phyloP scores from a whole-genome alignment of 23 tunicate genomes.

The Ciona savignyi region DNA sequence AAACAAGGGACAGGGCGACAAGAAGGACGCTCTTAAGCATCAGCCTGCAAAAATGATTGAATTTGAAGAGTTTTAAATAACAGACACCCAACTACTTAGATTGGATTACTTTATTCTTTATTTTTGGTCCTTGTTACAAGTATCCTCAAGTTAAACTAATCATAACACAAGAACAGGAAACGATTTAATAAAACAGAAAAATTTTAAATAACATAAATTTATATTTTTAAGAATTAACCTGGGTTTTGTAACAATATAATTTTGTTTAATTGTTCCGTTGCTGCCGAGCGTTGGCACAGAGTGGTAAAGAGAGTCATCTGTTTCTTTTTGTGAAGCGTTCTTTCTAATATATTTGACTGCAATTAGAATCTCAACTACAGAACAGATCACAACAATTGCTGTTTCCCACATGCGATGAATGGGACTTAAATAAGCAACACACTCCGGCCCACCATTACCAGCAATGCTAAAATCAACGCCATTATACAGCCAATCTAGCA shows the following conservation, averaged over 20 bases:
- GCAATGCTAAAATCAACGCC: background rate
- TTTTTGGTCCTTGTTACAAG: background rate
- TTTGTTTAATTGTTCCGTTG: background rate
- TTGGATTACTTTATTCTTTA: background rate
- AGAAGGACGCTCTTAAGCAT: slow-evolving; percentile 24
- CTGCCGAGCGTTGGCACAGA: background rate
- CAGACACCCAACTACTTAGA: too few relatives aligned
- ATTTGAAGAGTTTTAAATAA: too few relatives aligned
- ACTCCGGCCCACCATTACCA: too few relatives aligned
- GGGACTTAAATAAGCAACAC: too few relatives aligned
- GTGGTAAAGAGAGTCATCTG: background rate
- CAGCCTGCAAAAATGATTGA: background rate
- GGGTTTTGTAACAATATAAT: background rate
- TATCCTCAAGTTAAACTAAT: too few relatives aligned
- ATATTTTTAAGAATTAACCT: too few relatives aligned
- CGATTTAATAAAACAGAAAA: background rate
- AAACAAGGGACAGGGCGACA: slow-evolving; percentile 26
- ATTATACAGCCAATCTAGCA: background rate
- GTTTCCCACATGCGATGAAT: too few relatives aligned
- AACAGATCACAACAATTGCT: too few relatives aligned
- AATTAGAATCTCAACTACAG: too few relatives aligned
- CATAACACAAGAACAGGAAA: background rate
- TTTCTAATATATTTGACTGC: too few relatives aligned
- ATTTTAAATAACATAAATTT: too few relatives aligned
- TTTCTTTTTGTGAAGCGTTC: too few relatives aligned